These are phyloP conservation scores for Babyrousa celebensis DNA, from an alignment of 2,797 vertebrate species.

Conservation along the genomic window DNA sequence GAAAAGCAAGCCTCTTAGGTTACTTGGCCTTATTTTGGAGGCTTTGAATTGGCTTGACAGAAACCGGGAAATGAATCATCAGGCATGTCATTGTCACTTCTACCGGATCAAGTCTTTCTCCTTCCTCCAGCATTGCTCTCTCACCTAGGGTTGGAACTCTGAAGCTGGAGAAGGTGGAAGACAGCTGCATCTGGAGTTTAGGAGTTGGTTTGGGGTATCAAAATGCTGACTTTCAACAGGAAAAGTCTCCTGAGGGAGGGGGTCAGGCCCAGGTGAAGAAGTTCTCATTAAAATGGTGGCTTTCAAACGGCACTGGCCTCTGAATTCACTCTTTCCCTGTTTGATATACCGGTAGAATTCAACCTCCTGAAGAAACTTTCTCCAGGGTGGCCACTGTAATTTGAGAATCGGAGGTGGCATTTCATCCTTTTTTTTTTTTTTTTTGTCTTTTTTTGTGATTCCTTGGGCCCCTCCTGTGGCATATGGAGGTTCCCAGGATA, in stretches of 20 bases:
- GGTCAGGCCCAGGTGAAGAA: background rate
- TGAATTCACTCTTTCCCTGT: slow-evolving; percentile 32
- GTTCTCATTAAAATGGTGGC: slow-evolving; percentile 73
- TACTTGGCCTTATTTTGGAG: slow-evolving; percentile 73
- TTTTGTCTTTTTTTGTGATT: no score
- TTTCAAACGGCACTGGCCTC: slow-evolving; percentile 44
- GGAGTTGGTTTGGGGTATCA: background rate
- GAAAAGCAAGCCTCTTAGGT: background rate
- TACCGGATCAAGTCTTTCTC: background rate
- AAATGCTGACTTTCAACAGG: background rate
- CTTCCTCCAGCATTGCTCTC: background rate
- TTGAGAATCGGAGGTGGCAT: slow-evolving; percentile 9
- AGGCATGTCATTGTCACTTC: background rate
- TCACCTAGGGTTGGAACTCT: background rate
- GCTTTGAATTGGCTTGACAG: slow-evolving; percentile 61
- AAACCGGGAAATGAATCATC: slow-evolving; percentile 43
- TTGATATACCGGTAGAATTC: slow-evolving; percentile 19
- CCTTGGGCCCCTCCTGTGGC: no score
- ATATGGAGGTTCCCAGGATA: no score
- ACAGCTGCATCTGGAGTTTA: background rate
- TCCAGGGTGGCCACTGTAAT: background rate
- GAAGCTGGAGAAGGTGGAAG: background rate
- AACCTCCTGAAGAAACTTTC: slow-evolving; percentile 30
- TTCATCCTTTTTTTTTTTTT: background rate
- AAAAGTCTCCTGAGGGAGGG: background rate